Evolutionary conservation across 1,140 invertebrate genomes (phyloP), one percentile per base, ranked within the genome.

Genomic region (Camponotus pennsylvanicus): DNA sequence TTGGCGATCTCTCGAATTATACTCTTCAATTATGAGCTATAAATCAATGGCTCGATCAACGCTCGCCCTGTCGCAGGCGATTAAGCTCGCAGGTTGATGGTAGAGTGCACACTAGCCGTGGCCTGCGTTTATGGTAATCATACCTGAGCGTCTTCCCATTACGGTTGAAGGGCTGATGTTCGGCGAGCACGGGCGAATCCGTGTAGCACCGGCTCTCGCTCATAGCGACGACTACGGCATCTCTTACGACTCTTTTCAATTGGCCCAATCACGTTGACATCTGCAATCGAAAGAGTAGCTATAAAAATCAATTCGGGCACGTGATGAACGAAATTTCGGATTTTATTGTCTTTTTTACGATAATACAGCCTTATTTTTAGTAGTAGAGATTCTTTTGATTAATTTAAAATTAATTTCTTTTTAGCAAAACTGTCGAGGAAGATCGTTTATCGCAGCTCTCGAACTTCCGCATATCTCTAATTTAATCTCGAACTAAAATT

Each of bases 61-160:
- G 80, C 63, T 79, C 59, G 57, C 34, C 27, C 86, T 89, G 90
- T 91, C 84, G 82, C 63, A 78, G 80, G 83, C 86, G 85, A 91
- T 88, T 90, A 88, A 91, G 86, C 78, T 80, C 49, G 77, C 69
- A 27, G 40, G 66, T 70, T 32, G 55, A 37, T 37, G 76, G 45
- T 32, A 49, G 64, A 15, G 21, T 34, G 52, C 59, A 42, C 66
- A 37, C 27, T 52, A 52, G 57, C n/a, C 9, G n/a, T 55, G 59
- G 55, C 9, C 66, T 84, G 63, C 79, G 82, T 85, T 88, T 86
- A 91, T 87, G 86, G 90, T 90, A 92, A 91, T 90, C 82, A 71
- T 86, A 95, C 94, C 94, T 94, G 92, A 94, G 88, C 91, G 92
- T 88, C 91, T 95, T 93, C 90, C 94, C 94, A 95, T 94, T 94